These are phyloP conservation scores for Sula dactylatra DNA, from an alignment of 2,113 vertebrate species.

Conservation along the genomic window DNA sequence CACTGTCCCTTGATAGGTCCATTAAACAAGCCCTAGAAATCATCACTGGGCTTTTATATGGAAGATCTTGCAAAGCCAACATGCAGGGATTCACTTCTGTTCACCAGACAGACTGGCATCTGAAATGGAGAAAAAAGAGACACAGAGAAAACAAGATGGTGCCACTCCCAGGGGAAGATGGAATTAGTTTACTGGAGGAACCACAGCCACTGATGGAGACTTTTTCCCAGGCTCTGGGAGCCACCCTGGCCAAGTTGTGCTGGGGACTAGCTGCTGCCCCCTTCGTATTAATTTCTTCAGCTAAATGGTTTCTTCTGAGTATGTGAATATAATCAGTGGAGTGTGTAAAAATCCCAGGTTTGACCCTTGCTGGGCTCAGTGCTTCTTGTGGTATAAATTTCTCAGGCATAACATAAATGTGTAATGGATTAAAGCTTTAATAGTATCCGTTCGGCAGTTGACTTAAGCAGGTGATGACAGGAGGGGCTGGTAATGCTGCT, in stretches of 20 bases:
- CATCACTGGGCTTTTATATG: not conserved
- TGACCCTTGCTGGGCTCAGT: slow-evolving; percentile 58
- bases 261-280: not conserved
- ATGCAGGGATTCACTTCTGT: not conserved
- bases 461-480: slow-evolving; percentile 75
- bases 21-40: not conserved
- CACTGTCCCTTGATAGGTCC: not conserved
- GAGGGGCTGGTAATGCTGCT: slow-evolving; percentile 58
- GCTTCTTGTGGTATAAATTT: slow-evolving; percentile 65
- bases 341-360: slow-evolving; percentile 57
- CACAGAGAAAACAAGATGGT: not conserved
- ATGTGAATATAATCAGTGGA: slow-evolving; percentile 69
- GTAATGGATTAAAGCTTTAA: slow-evolving; percentile 74
- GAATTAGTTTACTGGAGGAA: not conserved
- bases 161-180: not conserved
- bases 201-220: not conserved
- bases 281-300: slow-evolving; percentile 29
- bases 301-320: slow-evolving; percentile 57
- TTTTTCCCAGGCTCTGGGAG: slow-evolving; percentile 16
- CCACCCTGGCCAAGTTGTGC: not conserved
- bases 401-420: slow-evolving; percentile 70
- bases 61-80: not conserved
- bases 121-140: not conserved
- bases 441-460: slow-evolving; percentile 59
- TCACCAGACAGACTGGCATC: not conserved